Evolutionary conservation across 2,113 vertebrate species (phyloP), one percentile per base, ranked within the genome.

Genomic region (Ursus arctos): DNA sequence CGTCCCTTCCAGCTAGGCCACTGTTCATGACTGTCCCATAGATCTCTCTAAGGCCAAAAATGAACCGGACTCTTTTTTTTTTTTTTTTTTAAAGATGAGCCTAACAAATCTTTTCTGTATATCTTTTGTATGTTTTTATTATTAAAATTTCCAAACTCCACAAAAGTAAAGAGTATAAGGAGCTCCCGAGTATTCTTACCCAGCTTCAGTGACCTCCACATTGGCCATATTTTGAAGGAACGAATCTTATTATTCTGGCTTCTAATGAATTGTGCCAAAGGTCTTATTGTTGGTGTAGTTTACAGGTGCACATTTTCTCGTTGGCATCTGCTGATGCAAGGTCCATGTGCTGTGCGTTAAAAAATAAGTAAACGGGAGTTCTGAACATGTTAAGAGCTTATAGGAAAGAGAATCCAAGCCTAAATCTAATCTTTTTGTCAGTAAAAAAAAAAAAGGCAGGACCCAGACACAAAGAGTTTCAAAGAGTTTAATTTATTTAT

Each of bases 331-430:
- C 47, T 36, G 16, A 21, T 3, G 9, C 0, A 4, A 65, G 47
- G 16, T 22, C 82, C 22, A 4, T 10, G 85, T 72, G 55, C n/a
- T 40, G 6, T 55, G 51, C 4, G 1, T 28, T 90, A 9, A 88
- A 67, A 84, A 92, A 87, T 33, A 84, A 31, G 47, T 28, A 67
- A 86, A 16, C 72, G 61, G 43, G 10, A 65, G 67, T 72, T 88
- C 43, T 72, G 36, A 72, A 77, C 51, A 57, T 76, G 86, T 80
- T 80, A 83, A 72, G 24, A 93, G 72, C 55, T 96, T 94, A 57
- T 85, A 18, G 51, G 57, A 89, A 91, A 97, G 72, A 93, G 24
- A 80, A 72, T 61, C 43, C 79, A 84, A 86, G 24, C 49, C 77
- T 86, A 77, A 53, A 80, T 82, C 15, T 43, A 71, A 96, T 89